phyloP scores from a whole-genome alignment of 2,113 vertebrate species.

The Phylloscopus whistleri region DNA sequence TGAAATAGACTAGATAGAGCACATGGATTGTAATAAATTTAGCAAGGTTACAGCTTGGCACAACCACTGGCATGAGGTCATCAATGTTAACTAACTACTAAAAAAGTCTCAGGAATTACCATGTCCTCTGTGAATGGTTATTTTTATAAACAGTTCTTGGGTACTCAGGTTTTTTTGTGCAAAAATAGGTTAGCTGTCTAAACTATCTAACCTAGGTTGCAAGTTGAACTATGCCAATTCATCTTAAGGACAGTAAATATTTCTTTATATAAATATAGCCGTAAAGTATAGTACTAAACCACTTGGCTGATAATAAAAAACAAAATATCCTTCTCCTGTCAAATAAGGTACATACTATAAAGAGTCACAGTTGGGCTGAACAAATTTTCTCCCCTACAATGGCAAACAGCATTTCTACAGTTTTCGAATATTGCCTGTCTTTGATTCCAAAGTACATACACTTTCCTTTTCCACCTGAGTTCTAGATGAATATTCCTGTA shows the following conservation, averaged over 20 bases:
- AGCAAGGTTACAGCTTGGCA: not conserved
- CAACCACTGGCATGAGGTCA: not conserved
- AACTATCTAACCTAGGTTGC: not conserved
- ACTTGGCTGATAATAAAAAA: not conserved
- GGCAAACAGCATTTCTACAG: not conserved
- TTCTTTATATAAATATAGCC: not conserved
- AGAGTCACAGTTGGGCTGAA: not conserved
- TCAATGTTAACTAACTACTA: not conserved
- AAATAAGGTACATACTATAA: not conserved
- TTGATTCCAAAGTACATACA: not conserved
- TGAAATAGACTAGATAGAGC: not conserved
- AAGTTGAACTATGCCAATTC: not conserved
- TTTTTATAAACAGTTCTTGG: not conserved
- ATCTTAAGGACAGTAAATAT: not conserved
- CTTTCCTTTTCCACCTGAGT: not conserved
- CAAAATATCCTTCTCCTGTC: not conserved
- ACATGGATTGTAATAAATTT: not conserved
- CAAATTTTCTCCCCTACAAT: not conserved
- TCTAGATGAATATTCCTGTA: not conserved
- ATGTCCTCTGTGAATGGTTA: not conserved
- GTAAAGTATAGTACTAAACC: not conserved
- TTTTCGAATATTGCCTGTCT: fast-evolving
- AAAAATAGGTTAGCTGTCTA: not conserved
- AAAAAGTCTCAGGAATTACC: not conserved
- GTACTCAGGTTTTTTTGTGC: not conserved